These are phyloP conservation scores for Rhipidura dahli DNA, from an alignment of 2,113 vertebrate genomes.

Conservation along the genomic window DNA sequence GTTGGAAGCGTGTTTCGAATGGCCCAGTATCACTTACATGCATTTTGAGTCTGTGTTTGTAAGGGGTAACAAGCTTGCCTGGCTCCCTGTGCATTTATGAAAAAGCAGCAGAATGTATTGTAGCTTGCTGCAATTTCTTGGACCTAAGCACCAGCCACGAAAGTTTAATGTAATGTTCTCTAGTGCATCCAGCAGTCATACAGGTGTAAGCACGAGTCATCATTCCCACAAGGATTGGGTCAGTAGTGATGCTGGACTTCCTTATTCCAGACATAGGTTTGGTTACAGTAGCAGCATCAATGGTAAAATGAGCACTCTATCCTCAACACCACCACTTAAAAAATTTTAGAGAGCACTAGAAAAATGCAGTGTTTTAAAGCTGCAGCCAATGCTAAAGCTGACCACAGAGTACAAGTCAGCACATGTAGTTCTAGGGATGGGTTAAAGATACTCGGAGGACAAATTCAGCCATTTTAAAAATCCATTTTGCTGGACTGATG, in stretches of 20 bases:
- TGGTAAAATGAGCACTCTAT: neutral
- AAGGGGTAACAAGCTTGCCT: neutral
- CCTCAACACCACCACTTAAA: neutral
- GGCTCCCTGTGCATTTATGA: neutral
- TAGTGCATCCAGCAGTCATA: neutral
- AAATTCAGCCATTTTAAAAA: neutral
- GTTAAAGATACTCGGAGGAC: neutral
- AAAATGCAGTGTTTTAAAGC: neutral
- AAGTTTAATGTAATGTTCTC: constrained; percentile 20
- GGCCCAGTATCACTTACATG: neutral
- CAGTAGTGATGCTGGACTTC: neutral
- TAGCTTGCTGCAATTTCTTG: neutral
- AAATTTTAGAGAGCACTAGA: neutral
- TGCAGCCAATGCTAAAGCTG: neutral
- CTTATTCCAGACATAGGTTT: neutral
- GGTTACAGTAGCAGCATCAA: neutral
- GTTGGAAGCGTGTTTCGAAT: neutral
- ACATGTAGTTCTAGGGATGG: neutral
- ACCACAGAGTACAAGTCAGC: neutral
- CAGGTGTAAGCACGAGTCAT: neutral
- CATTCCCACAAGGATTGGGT: neutral
- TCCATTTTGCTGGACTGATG: neutral
- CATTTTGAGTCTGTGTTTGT: constrained; percentile 36
- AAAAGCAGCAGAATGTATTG: neutral
- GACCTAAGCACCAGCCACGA: constrained; percentile 4